phyloP scores from a whole-genome alignment of 2,888 invertebrate genomes.

The Eristalis tenax region DNA sequence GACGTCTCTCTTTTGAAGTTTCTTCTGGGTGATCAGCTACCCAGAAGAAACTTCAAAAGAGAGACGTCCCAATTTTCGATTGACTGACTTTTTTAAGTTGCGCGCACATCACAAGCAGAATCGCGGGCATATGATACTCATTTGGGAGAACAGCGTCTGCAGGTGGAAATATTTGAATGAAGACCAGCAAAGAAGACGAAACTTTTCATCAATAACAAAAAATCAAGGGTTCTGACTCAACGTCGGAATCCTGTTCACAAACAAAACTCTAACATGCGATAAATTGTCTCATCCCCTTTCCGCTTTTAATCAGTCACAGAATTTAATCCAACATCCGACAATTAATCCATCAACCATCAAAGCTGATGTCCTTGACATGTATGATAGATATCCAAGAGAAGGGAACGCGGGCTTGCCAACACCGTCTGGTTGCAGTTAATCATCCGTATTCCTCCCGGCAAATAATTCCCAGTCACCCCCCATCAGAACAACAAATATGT shows the following conservation, averaged over 20 bases:
- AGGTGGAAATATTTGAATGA: too few species aligned
- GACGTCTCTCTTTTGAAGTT: too few species aligned
- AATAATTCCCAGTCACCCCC: slow-evolving; percentile 12
- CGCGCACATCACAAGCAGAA: too few species aligned
- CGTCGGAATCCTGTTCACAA: not conserved
- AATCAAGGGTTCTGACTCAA: not conserved
- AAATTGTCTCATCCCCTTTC: not conserved
- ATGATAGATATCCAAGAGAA: not conserved
- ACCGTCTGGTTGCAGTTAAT: slow-evolving; percentile 40
- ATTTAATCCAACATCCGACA: not conserved
- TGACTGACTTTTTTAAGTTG: too few species aligned
- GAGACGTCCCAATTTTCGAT: too few species aligned
- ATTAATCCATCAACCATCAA: not conserved
- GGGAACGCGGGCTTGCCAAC: slow-evolving; percentile 7
- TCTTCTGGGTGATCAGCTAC: too few species aligned
- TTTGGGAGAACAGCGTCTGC: too few species aligned
- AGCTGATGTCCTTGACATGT: not conserved
- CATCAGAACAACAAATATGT: slow-evolving; percentile 2
- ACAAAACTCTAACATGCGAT: not conserved
- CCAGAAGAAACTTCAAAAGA: too few species aligned
- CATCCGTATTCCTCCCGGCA: slow-evolving; percentile 13
- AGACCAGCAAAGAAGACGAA: not conserved
- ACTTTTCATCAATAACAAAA: not conserved
- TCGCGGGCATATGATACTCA: too few species aligned
- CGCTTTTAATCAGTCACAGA: not conserved